A percentile compares a stretch with the other conserved stretches of the same genome.
These are phyloP conservation scores for Luffia ferchaultella DNA, from an alignment of 2,888 invertebrate genomes.

Conservation along the genomic window DNA sequence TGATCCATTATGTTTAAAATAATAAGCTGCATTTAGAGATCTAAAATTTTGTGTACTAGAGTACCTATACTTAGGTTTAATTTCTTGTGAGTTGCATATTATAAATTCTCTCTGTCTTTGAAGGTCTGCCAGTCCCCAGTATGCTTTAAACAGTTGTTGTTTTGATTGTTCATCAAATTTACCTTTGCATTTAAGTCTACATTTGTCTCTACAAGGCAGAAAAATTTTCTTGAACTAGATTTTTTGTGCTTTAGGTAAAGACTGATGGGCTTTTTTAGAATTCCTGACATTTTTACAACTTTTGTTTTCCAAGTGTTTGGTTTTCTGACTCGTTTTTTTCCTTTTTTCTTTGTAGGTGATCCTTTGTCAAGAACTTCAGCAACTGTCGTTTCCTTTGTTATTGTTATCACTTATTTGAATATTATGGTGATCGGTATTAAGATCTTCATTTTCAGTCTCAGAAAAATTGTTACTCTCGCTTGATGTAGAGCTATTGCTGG, in stretches of 20 bases:
- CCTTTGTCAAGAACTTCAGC: not conserved
- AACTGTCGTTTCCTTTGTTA: not conserved
- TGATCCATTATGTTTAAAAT: conserved; percentile 10
- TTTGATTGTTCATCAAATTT: not conserved
- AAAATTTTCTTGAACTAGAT: conserved; percentile 1
- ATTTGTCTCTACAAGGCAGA: not conserved
- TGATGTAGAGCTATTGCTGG: not conserved
- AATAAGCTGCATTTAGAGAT: conserved; percentile 10
- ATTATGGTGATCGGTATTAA: not conserved
- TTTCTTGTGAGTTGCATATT: conserved; percentile 4
- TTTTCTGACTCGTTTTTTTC: not conserved
- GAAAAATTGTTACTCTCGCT: not conserved
- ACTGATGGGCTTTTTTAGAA: not conserved
- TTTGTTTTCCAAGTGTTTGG: not conserved
- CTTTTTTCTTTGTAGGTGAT: no score
- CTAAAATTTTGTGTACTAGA: conserved; percentile 6
- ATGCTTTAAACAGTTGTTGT: not conserved
- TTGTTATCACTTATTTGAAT: not conserved
- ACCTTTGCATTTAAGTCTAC: not conserved
- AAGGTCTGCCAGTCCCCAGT: not conserved
- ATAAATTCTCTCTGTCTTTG: conserved; percentile 4
- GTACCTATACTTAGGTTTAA: conserved; percentile 4
- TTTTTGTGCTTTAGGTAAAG: not conserved
- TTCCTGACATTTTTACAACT: not conserved
- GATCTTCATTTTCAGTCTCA: not conserved